A percentile compares a stretch with the other conserved stretches of the same genome.
Conservation (phyloP, 2,113 vertebrate genomes). For the Nycticebus coucang region DNA sequence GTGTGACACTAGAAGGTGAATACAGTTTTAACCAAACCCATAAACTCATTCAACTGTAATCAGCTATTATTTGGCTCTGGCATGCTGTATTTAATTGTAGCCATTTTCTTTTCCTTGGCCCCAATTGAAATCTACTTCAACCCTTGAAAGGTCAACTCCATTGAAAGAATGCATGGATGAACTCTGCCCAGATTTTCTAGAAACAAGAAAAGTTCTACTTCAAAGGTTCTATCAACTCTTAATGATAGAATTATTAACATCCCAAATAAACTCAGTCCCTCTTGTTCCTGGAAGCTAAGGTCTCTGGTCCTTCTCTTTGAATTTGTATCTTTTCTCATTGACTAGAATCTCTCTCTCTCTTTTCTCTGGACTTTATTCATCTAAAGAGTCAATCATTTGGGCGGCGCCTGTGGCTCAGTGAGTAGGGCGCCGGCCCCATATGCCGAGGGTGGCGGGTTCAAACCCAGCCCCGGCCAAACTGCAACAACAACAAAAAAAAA, state of each 20-base stretch:
- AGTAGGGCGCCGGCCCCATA: too few species aligned
- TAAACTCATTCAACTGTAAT: constrained; percentile 5
- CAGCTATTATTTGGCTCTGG: constrained; percentile 45
- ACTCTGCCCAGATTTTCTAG: constrained; percentile 21
- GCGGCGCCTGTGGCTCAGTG: too few species aligned
- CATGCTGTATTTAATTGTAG: background rate
- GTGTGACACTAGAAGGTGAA: constrained; percentile 48
- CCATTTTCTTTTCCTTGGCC: constrained; percentile 44
- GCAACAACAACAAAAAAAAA: too few species aligned
- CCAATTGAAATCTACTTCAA: constrained; percentile 11
- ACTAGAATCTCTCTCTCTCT: background rate
- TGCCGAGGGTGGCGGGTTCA: too few species aligned
- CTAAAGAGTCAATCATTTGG: background rate
- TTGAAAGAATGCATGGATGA: constrained; percentile 58
- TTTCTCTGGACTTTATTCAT: too few species aligned
- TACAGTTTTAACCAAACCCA: constrained; percentile 26
- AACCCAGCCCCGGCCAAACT: too few species aligned
- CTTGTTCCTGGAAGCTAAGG: background rate
- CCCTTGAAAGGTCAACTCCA: constrained; percentile 42
- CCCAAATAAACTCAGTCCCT: constrained; percentile 30
- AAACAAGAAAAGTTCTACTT: constrained; percentile 53
- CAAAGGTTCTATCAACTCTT: constrained; percentile 50
- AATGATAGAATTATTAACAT: constrained; percentile 42
- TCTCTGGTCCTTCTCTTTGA: background rate
- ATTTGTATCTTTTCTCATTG: background rate